Evolutionary conservation across 2,113 vertebrate species (phyloP), one percentile per base, ranked within the genome.

Genomic region (Heterotis niloticus): DNA sequence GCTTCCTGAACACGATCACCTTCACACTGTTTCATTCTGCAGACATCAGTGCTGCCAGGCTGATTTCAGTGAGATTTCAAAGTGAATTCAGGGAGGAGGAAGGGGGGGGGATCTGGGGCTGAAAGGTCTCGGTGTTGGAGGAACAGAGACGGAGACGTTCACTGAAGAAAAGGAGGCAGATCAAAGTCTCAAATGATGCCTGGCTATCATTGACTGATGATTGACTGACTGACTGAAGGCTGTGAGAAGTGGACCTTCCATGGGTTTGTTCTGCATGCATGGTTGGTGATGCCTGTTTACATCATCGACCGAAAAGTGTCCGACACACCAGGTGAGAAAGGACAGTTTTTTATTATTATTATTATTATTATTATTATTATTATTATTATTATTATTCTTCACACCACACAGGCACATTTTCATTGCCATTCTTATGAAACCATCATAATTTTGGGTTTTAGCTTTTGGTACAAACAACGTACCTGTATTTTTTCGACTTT

Each of bases 251-350:
- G 34, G 2, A 4, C 86, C 78, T 74, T 62, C 65, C 57, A 87
- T 84, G 86, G 84, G 89, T 87, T 81, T 87, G 84, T 80, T 82
- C 87, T 80, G 84, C 79, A 57, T 85, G 88, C 89, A 85, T 83
- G 86, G 80, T 80, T 85, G 90, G 92, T 88, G 90, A 93, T 93
- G 88, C 84, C 89, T 87, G 86, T 91, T 84, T 87, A 88, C 88
- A 89, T 88, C 85, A 88, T 88, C 90, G 90, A 90, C 85, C 88
- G 90, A 88, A 93, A 87, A 91, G 88, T 91, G 88, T 86, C 89
- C 82, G 90, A 90, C 83, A 86, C 90, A 88, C 87, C 87, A 85
- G 93, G 93, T 94, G 88, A 94, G 93, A 92, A 72, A 80, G 29
- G 23, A 64, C 56, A 44, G 71, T 18, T 71, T 18, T 24, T 9